These are phyloP conservation scores for Brachionus asplanchnoidis DNA, from an alignment of 1,140 invertebrate genomes.

Conservation along the genomic window DNA sequence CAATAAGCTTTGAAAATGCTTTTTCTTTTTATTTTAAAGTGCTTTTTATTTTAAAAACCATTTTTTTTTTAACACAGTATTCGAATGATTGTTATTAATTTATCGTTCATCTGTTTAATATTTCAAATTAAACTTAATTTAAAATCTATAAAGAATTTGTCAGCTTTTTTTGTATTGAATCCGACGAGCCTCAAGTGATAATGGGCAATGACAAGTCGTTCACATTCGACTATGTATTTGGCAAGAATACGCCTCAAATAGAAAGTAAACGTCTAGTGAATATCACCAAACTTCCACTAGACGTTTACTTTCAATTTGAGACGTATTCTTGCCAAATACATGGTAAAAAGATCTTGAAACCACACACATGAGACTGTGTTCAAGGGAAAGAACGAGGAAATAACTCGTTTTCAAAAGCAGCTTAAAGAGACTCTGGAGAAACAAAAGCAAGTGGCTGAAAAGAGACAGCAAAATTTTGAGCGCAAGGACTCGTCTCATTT, in stretches of 20 bases:
- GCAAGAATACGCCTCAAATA: conserved; percentile 65
- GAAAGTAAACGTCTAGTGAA: conserved; percentile 74
- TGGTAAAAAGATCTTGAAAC: conserved; percentile 74
- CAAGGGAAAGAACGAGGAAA: conserved; percentile 75
- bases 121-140: too few species aligned
- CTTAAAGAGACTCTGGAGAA: conserved; percentile 62
- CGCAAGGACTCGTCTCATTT: conserved; percentile 24
- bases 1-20: too few species aligned
- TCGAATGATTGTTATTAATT: too few species aligned
- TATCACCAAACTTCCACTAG: conserved; percentile 72
- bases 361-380: conserved; percentile 74
- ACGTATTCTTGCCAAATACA: conserved; percentile 68
- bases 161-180: too few species aligned
- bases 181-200: conserved; percentile 53
- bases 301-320: conserved; percentile 68
- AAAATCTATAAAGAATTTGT: too few species aligned
- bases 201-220: conserved; percentile 80
- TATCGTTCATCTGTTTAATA: too few species aligned
- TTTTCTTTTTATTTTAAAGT: background rate
- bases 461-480: conserved; percentile 45
- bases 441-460: conserved; percentile 58
- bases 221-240: conserved; percentile 81
- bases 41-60: background rate
- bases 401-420: conserved; percentile 71
- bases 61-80: too few species aligned